Evolutionary conservation across 2,888 invertebrate genomes (phyloP), one percentile per base, ranked within the genome.

Genomic region (Amphimallon solstitiale): DNA sequence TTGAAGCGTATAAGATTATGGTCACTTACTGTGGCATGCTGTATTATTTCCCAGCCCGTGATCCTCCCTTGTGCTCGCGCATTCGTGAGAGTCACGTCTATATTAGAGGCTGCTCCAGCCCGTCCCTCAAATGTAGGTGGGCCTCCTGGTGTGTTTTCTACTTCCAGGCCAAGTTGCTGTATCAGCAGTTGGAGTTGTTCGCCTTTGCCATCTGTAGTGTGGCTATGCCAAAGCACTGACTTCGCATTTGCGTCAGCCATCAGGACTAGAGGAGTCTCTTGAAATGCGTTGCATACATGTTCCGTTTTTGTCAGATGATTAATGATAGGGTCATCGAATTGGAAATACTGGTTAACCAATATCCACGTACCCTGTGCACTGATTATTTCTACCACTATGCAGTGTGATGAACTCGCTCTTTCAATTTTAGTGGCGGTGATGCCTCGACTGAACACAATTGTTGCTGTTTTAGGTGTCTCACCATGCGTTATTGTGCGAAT

Each of bases 201-300:
- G 0, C 65, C 65, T 10, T 21, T 51, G 1, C 52, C 45, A 17
- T 67, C 54, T 1, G 54, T 54, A 1, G 0, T 54, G 2, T 6
- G 12, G 19, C 66, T 56, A 6, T 34, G 0, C 63, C 66, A 66
- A 1, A 54, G 4, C 0, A 9, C 12, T 0, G 63, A 66, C 12
- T 63, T 63, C 5, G 66, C 66, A 17, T 66, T 66, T 10, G 15
- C 48, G 19, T 66, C 66, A 1, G 56, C 56, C 43, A 51, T 21
- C 12, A 67, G 1, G 6, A 62, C 12, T 1, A 51, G 14, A 2
- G 34, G 48, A 9, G n/a, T 9, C 1, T 10, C 10, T 2, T 5
- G n/a, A 19, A 12, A 46, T 0, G 37, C 23, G 1, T 17, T 12
- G 14, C 59, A 15, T 0, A 29, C 9, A 1, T n/a, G 15, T 35